Evolutionary conservation across 64 coral and sea anemone species (phyloP), one percentile per base, ranked within the genome.

Genomic region (Montipora foliosa): DNA sequence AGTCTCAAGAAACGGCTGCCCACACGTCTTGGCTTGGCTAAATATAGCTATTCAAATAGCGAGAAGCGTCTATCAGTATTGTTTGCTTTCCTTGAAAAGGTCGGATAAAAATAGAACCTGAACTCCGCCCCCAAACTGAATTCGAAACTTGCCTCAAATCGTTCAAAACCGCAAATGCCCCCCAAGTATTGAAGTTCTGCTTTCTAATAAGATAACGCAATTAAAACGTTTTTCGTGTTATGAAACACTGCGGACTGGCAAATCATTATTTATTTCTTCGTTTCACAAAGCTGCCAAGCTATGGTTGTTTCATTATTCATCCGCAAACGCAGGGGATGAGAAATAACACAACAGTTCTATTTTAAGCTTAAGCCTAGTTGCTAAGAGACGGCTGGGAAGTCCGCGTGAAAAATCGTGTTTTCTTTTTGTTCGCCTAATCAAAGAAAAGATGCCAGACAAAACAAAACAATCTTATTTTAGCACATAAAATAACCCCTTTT

Each of bases 21-120:
- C 76, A 78, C 76, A 50, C 44, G 11, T 49, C 21, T 60, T 72
- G 16, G 62, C 25, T 21, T 49, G 8, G 62, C 82, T 86, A 86
- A 86, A 86, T 86, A n/a, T 86, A 86, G 82, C 55, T 86, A 86
- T 86, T 86, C 66, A 86, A 72, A 86, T 86, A 50, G 64, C 82
- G 49, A 22, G 82, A 72, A 60, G 60, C 81, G 81, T 44, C 82
- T 86, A 67, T 86, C 81, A 13, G 82, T 71, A 86, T 86, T 86
- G 82, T 86, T 86, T 86, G 45, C 82, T 72, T 69, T 10, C 14
- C 60, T 15, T 86, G 82, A 86, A 86, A 86, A 86, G 82, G 82
- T 86, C 82, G 67, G 82, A 19, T 86, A 86, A 86, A 86, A 86
- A 86, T 86, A 86, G 82, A 49, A 50, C 47, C 12, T 14, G 15